These are phyloP conservation scores for Budorcas taxicolor DNA, from an alignment of 2,113 vertebrate genomes.

Conservation along the genomic window DNA sequence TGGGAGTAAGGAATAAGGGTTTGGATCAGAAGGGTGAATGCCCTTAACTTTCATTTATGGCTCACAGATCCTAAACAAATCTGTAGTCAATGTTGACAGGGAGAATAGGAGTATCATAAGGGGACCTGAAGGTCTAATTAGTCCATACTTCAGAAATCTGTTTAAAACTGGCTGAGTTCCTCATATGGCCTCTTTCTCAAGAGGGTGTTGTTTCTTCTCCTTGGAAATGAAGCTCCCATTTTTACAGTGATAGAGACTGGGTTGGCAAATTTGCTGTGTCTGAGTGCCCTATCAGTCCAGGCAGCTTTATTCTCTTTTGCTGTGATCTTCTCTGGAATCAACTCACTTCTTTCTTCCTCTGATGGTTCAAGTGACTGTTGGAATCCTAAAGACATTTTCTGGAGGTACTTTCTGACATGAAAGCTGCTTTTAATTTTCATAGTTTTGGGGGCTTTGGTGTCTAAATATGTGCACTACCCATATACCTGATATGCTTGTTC, in stretches of 20 bases:
- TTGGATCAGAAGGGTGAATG: neutral
- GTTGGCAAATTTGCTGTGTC: neutral
- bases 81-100: neutral
- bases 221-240: neutral
- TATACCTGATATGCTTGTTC: neutral
- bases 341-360: neutral
- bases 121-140: neutral
- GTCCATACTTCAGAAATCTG: neutral
- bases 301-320: neutral
- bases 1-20: neutral
- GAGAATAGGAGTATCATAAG: neutral
- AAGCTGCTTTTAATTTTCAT: neutral
- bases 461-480: neutral
- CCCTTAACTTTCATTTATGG: neutral
- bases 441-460: neutral
- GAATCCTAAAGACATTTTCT: neutral
- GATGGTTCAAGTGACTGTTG: neutral
- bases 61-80: neutral
- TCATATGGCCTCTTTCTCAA: neutral
- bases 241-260: neutral
- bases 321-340: neutral
- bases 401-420: neutral
- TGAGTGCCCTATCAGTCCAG: neutral
- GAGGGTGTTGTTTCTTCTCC: neutral
- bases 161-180: neutral